Percentiles rank a stretch among this genome's conserved stretches.
These are phyloP conservation scores for Arctopsyche grandis DNA, from an alignment of 1,140 invertebrate genomes.

Conservation along the genomic window DNA sequence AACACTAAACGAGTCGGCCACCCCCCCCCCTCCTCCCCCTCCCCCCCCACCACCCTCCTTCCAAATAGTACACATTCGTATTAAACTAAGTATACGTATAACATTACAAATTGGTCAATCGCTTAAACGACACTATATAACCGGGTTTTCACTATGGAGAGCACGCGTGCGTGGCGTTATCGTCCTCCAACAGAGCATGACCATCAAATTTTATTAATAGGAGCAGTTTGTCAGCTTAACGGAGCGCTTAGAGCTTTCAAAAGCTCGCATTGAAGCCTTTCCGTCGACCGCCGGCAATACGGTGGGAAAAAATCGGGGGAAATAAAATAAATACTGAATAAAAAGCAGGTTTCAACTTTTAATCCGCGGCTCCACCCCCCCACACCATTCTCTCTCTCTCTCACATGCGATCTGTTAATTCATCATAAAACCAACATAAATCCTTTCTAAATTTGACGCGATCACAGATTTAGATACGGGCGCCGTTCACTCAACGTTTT, in stretches of 20 bases:
- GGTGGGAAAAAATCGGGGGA: too few species aligned
- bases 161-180: not conserved
- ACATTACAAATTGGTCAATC: too few species aligned
- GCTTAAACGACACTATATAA: too few species aligned
- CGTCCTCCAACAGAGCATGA: conserved; percentile 29
- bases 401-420: conserved; percentile 39
- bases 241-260: conserved; percentile 11
- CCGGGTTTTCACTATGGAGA: not conserved
- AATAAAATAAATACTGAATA: conserved; percentile 1
- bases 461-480: conserved; percentile 4
- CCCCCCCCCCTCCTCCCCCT: too few species aligned
- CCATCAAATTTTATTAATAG: conserved; percentile 33
- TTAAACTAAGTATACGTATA: not conserved
- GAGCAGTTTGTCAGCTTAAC: conserved; percentile 32
- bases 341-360: conserved; percentile 15
- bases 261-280: conserved; percentile 24
- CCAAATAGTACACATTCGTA: not conserved
- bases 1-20: too few species aligned
- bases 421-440: conserved; percentile 35
- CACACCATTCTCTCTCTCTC: too few species aligned
- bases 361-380: not conserved
- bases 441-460: conserved; percentile 35
- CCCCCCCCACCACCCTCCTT: too few species aligned
- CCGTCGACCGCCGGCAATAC: conserved; percentile 5
- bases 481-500: not conserved